Percentiles rank a stretch among this genome's conserved stretches.
Evolutionary conservation across 2,888 invertebrate species (phyloP).

Genomic region (Rhagium mordax): DNA sequence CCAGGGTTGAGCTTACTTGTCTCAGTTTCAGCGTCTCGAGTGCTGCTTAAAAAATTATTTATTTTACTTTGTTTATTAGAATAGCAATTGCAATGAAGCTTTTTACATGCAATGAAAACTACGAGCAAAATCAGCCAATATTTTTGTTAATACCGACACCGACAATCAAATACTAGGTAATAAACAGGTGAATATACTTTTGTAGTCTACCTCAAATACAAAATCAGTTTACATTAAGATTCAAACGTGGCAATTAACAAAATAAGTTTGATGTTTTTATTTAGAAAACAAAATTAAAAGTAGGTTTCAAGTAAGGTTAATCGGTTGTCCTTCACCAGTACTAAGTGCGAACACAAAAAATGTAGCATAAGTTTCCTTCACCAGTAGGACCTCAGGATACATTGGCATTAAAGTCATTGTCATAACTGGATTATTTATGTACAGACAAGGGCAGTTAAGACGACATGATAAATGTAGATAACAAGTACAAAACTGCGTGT

Average conservation of each 20-base stretch:
- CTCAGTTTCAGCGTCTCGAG: slow-evolving; percentile 62
- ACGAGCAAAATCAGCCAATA: slow-evolving; percentile 35
- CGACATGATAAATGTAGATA: no score
- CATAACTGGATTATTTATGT: no score
- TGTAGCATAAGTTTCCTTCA: neutral
- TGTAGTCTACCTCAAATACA: neutral
- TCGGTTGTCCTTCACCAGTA: slow-evolving; percentile 3
- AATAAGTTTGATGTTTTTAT: no score
- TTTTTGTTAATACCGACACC: slow-evolving; percentile 21
- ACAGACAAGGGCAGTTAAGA: no score
- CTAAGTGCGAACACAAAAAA: neutral
- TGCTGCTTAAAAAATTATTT: slow-evolving; percentile 61
- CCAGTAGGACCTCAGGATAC: neutral
- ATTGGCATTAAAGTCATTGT: no score
- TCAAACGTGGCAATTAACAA: no score
- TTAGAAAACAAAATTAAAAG: neutral
- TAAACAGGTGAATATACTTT: neutral
- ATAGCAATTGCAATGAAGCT: slow-evolving; percentile 48
- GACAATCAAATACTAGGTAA: neutral
- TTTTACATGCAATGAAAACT: slow-evolving; percentile 49
- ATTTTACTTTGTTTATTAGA: slow-evolving; percentile 37
- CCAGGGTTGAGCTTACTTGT: slow-evolving; percentile 64
- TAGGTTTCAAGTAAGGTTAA: neutral
- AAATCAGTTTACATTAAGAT: neutral
- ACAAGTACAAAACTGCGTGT: no score